Evolutionary conservation across 2,888 invertebrate species (phyloP).

Genomic region (Hypena proboscidalis): DNA sequence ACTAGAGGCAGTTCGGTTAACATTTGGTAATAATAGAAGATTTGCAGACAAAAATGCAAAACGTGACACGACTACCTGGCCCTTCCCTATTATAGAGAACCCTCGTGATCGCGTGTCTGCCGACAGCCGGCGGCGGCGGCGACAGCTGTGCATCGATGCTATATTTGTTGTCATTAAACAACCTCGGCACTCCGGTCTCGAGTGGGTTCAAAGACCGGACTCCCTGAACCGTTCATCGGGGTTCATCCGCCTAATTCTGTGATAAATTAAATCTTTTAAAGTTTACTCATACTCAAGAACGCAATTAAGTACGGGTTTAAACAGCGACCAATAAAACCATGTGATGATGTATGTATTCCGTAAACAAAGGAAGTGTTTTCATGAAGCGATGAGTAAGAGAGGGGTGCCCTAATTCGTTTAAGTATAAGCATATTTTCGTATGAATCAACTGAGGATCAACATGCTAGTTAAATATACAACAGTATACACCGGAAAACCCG

Average conservation of each 20-base stretch:
- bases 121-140: constrained; percentile 40
- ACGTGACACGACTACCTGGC: constrained; percentile 60
- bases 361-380: constrained; percentile 51
- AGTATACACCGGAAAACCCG: too few relatives aligned
- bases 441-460: constrained; percentile 23
- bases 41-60: constrained; percentile 40
- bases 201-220: constrained; percentile 72
- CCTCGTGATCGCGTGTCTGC: constrained; percentile 50
- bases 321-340: constrained; percentile 5
- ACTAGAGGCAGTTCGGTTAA: constrained; percentile 5
- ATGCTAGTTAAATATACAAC: not conserved
- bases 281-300: constrained; percentile 15
- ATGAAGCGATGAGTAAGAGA: constrained; percentile 55
- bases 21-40: constrained; percentile 10
- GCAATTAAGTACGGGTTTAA: constrained; percentile 13
- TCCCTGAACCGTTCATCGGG: constrained; percentile 54
- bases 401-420: constrained; percentile 23
- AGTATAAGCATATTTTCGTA: constrained; percentile 11
- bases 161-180: constrained; percentile 67
- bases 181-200: constrained; percentile 57
- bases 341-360: constrained; percentile 27
- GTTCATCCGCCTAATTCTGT: constrained; percentile 56
- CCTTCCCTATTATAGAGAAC: constrained; percentile 52
- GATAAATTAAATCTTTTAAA: constrained; percentile 29
- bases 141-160: constrained; percentile 71